Base-by-base conservation (phyloP, 1,140 invertebrate species). In the Colletes latitarsis region DNA sequence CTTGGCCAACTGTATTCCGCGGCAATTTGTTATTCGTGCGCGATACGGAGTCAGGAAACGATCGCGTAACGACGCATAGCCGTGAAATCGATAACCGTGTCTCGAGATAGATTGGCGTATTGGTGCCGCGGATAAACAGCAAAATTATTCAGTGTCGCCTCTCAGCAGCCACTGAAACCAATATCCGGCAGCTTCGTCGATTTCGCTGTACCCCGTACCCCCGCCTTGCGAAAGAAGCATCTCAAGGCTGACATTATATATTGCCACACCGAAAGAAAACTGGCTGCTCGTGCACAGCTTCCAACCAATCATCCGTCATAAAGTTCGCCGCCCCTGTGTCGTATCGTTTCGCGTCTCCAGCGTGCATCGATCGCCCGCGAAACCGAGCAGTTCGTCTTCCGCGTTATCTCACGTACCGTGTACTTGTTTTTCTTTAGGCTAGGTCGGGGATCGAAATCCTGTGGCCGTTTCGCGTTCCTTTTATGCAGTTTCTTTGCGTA, bases 101-200 rank as follows among this genome's bases (percentile, higher is more conserved):
- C n/a, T 8, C 49, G 21, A 17, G 68, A 71, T 78, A 78, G 71
- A 78, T 72, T 55, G 76, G 43, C 68, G 39, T 72, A 78, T 78
- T 57, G 68, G 12, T 72, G 49, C 49, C 68, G 19, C 19, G 57
- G 46, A 72, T 78, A 78, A 78, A 72, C 76, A 78, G 76, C 58
- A 58, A 71, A 78, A 78, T 78, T 78, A 78, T 78, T 78, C 76
- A 78, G 68, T 78, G 76, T 78, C 76, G 58, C 46, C 39, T 71
- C 30, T 52, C 57, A 52, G 55, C 76, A 21, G 15, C 19, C 19
- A 14, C 15, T 14, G 69, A 19, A 41, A 15, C 49, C 77, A 58
- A 79, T 74, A 79, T 74, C 77, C 77, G 62, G 43, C 70, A 57
- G 41, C 21, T 66, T 52, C 8, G 21, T 21, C 70, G 70, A 79